A percentile compares a stretch with the other conserved stretches of the same genome.
phyloP scores from a whole-genome alignment of 2,797 vertebrate species.

The Molothrus aeneus region DNA sequence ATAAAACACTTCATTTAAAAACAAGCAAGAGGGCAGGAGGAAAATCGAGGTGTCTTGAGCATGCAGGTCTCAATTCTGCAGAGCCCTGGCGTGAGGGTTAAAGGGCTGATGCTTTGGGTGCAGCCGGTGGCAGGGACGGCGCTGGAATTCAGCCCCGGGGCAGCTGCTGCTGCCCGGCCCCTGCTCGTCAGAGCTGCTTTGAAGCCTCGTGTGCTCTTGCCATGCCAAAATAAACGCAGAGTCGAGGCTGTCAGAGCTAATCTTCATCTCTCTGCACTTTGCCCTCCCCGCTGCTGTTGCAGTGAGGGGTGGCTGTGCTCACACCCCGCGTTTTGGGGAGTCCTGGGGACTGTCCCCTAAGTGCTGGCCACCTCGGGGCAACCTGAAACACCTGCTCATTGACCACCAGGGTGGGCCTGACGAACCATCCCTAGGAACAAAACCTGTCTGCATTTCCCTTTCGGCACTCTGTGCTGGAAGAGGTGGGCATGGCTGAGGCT shows the following conservation, averaged over 20 bases:
- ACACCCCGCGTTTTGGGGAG: rapidly evolving
- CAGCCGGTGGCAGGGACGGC: neutral
- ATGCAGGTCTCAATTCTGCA: neutral
- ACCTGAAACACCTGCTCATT: rapidly evolving
- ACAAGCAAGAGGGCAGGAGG: neutral
- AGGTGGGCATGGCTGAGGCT: neutral
- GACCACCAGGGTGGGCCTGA: rapidly evolving
- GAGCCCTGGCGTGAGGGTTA: neutral
- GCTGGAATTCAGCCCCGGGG: neutral
- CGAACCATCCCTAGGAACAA: rapidly evolving
- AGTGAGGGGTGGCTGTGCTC: rapidly evolving
- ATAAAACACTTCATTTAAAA: neutral
- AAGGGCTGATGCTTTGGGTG: neutral
- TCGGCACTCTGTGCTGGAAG: neutral
- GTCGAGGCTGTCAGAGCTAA: neutral
- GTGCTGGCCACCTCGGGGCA: neutral
- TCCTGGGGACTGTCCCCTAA: rapidly evolving
- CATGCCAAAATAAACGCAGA: neutral
- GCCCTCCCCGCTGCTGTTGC: rapidly evolving
- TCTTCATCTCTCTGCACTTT: neutral
- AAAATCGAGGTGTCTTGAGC: too few relatives aligned
- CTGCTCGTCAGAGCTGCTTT: neutral
- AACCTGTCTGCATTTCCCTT: neutral
- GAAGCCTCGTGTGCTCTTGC: neutral
- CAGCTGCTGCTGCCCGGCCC: neutral